phyloP scores from a whole-genome alignment of 2,888 invertebrate species.

The Pristionchus exspectatus region DNA sequence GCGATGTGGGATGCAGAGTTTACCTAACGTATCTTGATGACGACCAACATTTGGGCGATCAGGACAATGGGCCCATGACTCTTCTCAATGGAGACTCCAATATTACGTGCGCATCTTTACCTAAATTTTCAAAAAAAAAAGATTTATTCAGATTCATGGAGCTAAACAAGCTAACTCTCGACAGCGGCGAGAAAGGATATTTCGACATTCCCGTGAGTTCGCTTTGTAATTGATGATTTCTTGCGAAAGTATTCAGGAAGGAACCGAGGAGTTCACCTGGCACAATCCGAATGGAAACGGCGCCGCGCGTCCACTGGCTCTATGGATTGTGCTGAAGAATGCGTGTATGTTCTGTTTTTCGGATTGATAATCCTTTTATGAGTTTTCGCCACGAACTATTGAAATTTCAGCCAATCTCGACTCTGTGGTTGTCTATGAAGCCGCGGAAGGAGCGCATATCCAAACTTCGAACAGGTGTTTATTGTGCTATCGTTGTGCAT shows the following conservation, averaged over 20 bases:
- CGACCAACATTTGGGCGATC: neutral
- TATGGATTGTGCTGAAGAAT: neutral
- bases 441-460: neutral
- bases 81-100: too few relatives aligned
- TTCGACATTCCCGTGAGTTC: neutral
- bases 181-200: neutral
- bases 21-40: neutral
- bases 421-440: neutral
- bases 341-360: neutral
- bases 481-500: too few relatives aligned
- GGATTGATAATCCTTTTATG: neutral
- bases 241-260: neutral
- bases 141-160: neutral
- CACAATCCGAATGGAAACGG: neutral
- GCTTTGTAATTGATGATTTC: too few relatives aligned
- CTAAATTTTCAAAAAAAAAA: neutral
- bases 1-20: neutral
- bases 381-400: neutral
- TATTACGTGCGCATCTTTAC: too few relatives aligned
- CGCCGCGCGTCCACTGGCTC: neutral
- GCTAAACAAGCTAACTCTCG: neutral
- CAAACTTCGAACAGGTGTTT: neutral
- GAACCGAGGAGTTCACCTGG: neutral
- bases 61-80: too few relatives aligned
- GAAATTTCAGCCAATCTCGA: slow-evolving; percentile 7